phyloP scores from a whole-genome alignment of 2,888 invertebrate genomes.

The Saturnia japonica region DNA sequence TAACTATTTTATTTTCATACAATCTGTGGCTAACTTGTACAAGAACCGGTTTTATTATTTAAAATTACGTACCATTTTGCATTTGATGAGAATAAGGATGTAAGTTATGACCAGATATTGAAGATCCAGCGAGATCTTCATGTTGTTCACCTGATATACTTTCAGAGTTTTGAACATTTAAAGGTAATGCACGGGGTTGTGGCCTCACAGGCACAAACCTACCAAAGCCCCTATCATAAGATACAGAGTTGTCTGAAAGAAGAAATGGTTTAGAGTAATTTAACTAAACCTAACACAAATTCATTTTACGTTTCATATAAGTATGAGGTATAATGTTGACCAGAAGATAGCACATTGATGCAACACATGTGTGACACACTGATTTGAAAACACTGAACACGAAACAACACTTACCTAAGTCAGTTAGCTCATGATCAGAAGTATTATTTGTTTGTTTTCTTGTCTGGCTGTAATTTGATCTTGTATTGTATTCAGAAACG shows the following conservation, averaged over 20 bases:
- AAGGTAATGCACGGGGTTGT: slow-evolving; percentile 71
- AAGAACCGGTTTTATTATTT: neutral
- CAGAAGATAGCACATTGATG: neutral
- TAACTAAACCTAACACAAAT: neutral
- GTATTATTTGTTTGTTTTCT: slow-evolving; percentile 75
- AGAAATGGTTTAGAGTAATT: slow-evolving; percentile 1
- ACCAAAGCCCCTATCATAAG: slow-evolving; percentile 76
- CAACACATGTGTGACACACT: neutral
- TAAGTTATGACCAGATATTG: slow-evolving; percentile 64
- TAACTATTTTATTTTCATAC: neutral
- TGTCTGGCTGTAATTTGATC: slow-evolving; percentile 73
- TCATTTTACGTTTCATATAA: neutral
- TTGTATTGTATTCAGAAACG: slow-evolving; percentile 76
- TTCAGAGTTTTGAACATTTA: slow-evolving; percentile 73
- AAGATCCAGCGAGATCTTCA: slow-evolving; percentile 64
- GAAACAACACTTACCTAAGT: slow-evolving; percentile 64
- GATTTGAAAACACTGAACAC: neutral
- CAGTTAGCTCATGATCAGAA: slow-evolving; percentile 74
- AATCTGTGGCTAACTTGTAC: neutral
- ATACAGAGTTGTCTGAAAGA: slow-evolving; percentile 65
- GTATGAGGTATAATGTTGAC: neutral
- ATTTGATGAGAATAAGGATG: slow-evolving; percentile 75
- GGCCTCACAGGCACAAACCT: slow-evolving; percentile 79
- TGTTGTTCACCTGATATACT: slow-evolving; percentile 62
- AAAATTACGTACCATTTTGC: slow-evolving; percentile 62